Conservation (phyloP, 2,797 vertebrate species). For the Odontamblyopus rebecca region DNA sequence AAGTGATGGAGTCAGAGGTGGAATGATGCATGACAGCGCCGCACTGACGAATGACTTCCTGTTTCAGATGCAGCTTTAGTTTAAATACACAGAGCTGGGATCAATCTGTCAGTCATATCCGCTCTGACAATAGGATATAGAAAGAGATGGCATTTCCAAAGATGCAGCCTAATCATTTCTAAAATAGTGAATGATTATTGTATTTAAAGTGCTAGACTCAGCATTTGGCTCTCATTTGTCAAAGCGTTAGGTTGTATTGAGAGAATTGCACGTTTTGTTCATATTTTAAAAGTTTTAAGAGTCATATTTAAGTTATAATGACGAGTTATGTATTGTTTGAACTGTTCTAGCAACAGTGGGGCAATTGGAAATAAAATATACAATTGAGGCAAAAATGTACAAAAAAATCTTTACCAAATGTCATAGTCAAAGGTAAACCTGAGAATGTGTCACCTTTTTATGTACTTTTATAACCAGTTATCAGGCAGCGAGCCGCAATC, state of each 20-base stretch:
- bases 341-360: too few species aligned
- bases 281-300: too few species aligned
- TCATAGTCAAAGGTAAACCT: too few species aligned
- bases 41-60: constrained; percentile 61
- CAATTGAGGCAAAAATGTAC: too few species aligned
- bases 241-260: constrained; percentile 25
- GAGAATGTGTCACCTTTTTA: too few species aligned
- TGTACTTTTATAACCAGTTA: too few species aligned
- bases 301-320: too few species aligned
- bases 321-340: too few species aligned
- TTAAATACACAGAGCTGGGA: constrained; percentile 38
- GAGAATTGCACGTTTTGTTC: neutral
- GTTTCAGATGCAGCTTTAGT: constrained; percentile 14
- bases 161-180: constrained; percentile 47
- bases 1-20: constrained; percentile 49
- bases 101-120: constrained; percentile 57
- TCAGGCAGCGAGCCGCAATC: too few species aligned
- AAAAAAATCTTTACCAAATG: too few species aligned
- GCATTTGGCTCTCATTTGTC: constrained; percentile 41
- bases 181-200: constrained; percentile 45
- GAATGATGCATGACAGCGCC: constrained; percentile 46
- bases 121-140: constrained; percentile 35
- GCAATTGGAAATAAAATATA: too few species aligned
- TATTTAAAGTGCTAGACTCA: constrained; percentile 31
- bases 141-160: constrained; percentile 24